These are phyloP conservation scores for Vireo griseus DNA, from an alignment of 2,797 vertebrate genomes.

Conservation along the genomic window DNA sequence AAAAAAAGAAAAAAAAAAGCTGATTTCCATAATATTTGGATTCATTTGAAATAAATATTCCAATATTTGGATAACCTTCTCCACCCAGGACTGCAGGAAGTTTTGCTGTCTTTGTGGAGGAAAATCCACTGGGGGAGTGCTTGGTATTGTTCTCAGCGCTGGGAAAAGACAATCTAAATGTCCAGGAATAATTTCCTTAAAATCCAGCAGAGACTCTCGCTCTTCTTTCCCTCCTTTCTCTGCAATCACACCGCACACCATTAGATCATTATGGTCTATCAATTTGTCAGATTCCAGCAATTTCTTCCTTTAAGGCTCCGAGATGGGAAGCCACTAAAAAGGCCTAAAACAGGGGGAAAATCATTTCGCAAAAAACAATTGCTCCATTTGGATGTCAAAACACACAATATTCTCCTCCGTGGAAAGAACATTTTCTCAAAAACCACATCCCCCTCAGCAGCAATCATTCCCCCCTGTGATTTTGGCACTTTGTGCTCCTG, in stretches of 20 bases:
- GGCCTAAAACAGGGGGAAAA: constrained; percentile 24
- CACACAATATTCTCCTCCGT: constrained; percentile 27
- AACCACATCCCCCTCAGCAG: background rate
- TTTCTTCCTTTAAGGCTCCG: background rate
- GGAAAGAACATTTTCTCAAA: background rate
- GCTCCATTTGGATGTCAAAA: constrained; percentile 65
- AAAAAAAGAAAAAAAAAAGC: background rate
- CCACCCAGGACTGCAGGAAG: background rate
- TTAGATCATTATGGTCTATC: constrained; percentile 50
- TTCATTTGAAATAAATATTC: background rate
- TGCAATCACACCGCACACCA: background rate
- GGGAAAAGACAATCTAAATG: background rate
- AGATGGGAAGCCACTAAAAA: constrained; percentile 31
- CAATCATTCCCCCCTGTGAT: background rate
- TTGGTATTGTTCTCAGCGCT: background rate
- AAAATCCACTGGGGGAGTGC: background rate
- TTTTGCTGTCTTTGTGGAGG: background rate
- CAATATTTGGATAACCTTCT: background rate
- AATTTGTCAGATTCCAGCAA: constrained; percentile 42
- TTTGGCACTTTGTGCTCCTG: background rate
- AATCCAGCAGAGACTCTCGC: background rate
- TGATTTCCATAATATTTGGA: background rate
- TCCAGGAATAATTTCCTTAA: background rate
- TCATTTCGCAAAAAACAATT: constrained; percentile 36
- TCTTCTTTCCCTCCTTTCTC: background rate